Base-by-base conservation (phyloP, 2,888 invertebrate genomes). In the Neoitamus cyanurus region DNA sequence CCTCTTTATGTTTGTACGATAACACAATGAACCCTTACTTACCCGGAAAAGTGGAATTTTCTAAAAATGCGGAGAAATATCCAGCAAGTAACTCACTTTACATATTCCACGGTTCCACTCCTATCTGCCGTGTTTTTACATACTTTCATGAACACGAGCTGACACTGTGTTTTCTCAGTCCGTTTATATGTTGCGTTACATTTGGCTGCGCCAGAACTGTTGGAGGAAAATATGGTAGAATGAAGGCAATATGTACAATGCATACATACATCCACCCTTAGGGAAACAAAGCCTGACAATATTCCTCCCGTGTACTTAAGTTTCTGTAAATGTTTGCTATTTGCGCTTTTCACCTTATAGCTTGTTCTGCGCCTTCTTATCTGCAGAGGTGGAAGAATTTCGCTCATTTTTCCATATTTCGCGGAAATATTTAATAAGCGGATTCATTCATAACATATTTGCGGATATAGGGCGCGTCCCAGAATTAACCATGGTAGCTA, bases 51-150 rank as follows among this genome's bases (percentile, higher is more conserved):
- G 42, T 42, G 25, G 46, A 42, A 42, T 37, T 77, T 77, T 77
- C n/a, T 13, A 42, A 77, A 77, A 77, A 77, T 34, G 13, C 5
- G 20, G 25, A 28, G 20, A 37, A 77, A 77, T 28, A 77, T 77
- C 46, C 42, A 28, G 15, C 75, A 11, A 36, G 73, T 28, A 77
- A 77, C 30, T 77, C 42, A 77, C 37, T 77, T 77, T 77, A 25
- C 75, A 77, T 77, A 77, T 77, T 37, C 42, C 75, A 77, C 25
- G 75, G 20, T 42, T 77, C 11, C 25, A 77, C 42, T 42, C 75
- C 75, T 42, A 77, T 77, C 46, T 77, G 20, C 37, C 9, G 25
- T 25, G 42, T 42, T 77, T 70, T 75, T 75, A 25, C 75, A 11
- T 25, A 75, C 28, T 75, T 42, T 77, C 34, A 42, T 28, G 13